phyloP scores from a whole-genome alignment of 1,140 invertebrate species.

The Saccostrea echinata region DNA sequence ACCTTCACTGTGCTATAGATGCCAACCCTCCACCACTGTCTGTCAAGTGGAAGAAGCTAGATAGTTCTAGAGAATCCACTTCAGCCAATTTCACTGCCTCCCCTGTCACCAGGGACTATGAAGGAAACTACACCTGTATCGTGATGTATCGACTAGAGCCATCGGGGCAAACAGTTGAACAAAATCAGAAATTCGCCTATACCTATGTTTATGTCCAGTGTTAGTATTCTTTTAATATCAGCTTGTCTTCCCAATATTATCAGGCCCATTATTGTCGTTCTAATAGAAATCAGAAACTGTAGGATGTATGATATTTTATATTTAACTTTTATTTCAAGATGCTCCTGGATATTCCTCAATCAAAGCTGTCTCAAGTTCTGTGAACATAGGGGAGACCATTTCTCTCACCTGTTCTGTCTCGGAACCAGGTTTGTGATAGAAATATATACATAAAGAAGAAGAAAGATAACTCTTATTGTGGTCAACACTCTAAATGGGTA shows the following conservation, averaged over 20 bases:
- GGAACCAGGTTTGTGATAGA: constrained; percentile 35
- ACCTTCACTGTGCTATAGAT: constrained; percentile 64
- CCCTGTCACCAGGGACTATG: constrained; percentile 66
- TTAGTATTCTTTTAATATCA: constrained; percentile 56
- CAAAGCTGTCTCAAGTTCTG: constrained; percentile 17
- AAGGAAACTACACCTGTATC: constrained; percentile 85
- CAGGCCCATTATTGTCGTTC: neutral
- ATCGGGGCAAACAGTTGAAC: constrained; percentile 54
- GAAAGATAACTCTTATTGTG: constrained; percentile 33
- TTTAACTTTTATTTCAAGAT: constrained; percentile 55
- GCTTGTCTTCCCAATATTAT: neutral
- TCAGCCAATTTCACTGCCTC: constrained; percentile 48
- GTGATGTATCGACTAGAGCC: constrained; percentile 79
- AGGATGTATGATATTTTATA: neutral
- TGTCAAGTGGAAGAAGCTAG: constrained; percentile 62
- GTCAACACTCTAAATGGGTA: neutral
- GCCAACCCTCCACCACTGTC: constrained; percentile 64
- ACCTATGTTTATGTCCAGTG: constrained; percentile 65
- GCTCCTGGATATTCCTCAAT: constrained; percentile 57
- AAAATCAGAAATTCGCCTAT: constrained; percentile 48
- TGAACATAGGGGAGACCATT: constrained; percentile 36
- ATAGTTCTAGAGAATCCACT: constrained; percentile 51
- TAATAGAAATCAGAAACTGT: neutral
- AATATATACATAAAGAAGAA: neutral
- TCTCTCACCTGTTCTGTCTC: constrained; percentile 45